Conservation (phyloP, 1,140 invertebrate species). For the Sinella curviseta region DNA sequence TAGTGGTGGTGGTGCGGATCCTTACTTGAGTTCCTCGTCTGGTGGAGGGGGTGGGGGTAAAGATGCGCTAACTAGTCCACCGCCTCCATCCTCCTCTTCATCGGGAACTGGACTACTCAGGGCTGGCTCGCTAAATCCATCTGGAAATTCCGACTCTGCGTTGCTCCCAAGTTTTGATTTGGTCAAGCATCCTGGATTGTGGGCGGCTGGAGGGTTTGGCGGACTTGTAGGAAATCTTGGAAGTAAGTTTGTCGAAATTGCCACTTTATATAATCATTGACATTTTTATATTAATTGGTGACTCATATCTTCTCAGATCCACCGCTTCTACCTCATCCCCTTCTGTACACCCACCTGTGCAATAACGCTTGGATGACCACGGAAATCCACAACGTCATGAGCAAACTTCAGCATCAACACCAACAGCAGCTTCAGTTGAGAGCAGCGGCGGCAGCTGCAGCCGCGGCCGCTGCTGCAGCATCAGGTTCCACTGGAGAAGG, state of each 20-base stretch:
- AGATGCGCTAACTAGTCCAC: not conserved
- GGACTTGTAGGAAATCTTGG: conserved; percentile 18
- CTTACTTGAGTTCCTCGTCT: not conserved
- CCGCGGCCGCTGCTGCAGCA: not conserved
- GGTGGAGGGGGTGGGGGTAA: not conserved
- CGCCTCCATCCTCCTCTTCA: not conserved
- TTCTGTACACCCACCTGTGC: conserved; percentile 46
- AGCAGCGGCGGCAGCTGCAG: not conserved
- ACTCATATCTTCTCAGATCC: not conserved
- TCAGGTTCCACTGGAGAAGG: not conserved
- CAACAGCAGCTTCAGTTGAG: conserved; percentile 37
- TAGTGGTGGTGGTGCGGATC: not conserved
- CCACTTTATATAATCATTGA: not conserved
- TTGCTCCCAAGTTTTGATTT: conserved; percentile 35
- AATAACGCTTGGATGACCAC: conserved; percentile 48
- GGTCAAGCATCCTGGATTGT: conserved; percentile 39
- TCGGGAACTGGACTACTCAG: not conserved
- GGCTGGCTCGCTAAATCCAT: not conserved
- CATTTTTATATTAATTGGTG: not conserved
- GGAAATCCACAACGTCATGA: conserved; percentile 48
- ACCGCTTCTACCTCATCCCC: conserved; percentile 41
- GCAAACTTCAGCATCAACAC: conserved; percentile 46
- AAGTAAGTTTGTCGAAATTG: not conserved
- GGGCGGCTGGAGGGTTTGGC: conserved; percentile 21
- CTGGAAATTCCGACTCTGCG: not conserved